Conservation (phyloP, 1,140 invertebrate species). For the Schlechtendalia chinensis region DNA sequence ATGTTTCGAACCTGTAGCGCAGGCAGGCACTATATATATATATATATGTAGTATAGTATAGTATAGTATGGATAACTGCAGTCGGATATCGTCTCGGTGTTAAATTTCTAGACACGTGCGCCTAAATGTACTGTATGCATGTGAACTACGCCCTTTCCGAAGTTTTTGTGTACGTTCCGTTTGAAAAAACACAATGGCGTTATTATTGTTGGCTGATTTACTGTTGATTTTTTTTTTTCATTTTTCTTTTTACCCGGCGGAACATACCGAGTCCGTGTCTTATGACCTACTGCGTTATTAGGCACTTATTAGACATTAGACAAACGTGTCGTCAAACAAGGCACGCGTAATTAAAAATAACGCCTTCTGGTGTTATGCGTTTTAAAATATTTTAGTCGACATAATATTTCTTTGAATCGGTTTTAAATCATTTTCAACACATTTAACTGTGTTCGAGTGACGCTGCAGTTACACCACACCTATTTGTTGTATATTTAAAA, state of each 20-base stretch:
- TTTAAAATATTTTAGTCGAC: not conserved
- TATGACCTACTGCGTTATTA: conserved; percentile 40
- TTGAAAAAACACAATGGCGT: conserved; percentile 25
- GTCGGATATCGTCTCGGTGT: not conserved
- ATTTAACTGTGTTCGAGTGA: no score
- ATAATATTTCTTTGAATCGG: not conserved
- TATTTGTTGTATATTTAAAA: not conserved
- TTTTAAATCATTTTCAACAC: not conserved
- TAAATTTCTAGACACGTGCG: conserved; percentile 40
- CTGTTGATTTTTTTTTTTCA: conserved; percentile 23
- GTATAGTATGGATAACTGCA: not conserved
- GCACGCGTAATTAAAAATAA: conserved; percentile 18
- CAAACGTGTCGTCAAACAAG: not conserved
- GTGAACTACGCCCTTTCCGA: conserved; percentile 34
- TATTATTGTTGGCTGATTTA: conserved; percentile 43
- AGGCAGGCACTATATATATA: no score
- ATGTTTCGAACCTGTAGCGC: not conserved
- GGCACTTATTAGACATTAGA: not conserved
- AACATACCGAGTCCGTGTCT: conserved; percentile 21
- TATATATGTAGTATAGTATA: not conserved
- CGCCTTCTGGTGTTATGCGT: not conserved
- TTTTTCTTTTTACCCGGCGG: not conserved
- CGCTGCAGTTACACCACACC: no score
- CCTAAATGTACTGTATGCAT: not conserved
- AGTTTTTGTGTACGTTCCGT: conserved; percentile 30